phyloP scores from a whole-genome alignment of 2,888 invertebrate genomes.

The Esperia sulphurella region DNA sequence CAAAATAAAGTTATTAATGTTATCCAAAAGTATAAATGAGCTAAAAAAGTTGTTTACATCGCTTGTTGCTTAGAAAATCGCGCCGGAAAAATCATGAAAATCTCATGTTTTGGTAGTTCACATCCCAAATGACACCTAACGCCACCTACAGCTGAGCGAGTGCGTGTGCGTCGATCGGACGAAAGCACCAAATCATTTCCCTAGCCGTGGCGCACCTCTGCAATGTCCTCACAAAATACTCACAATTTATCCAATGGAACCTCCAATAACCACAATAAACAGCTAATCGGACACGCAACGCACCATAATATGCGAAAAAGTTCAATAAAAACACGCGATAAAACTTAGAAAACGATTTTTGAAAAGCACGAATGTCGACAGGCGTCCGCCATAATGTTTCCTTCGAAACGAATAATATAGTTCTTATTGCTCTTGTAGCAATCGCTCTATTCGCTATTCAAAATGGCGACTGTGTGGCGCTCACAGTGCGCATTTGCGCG shows the following conservation, averaged over 20 bases:
- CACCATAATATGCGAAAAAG: conserved; percentile 79
- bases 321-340: conserved; percentile 78
- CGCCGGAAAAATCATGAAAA: conserved; percentile 78
- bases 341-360: conserved; percentile 80
- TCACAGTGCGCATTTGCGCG: conserved; percentile 73
- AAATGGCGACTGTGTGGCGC: conserved; percentile 79
- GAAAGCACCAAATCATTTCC: conserved; percentile 81
- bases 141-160: conserved; percentile 78
- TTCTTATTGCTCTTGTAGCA: conserved; percentile 79
- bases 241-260: conserved; percentile 70
- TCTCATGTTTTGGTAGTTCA: conserved; percentile 69
- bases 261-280: conserved; percentile 75
- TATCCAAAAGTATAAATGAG: conserved; percentile 20
- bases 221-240: conserved; percentile 77
- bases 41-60: conserved; percentile 45
- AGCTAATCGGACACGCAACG: conserved; percentile 69
- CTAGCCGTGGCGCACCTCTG: conserved; percentile 79
- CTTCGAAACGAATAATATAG: conserved; percentile 80
- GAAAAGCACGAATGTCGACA: conserved; percentile 78
- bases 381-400: conserved; percentile 81
- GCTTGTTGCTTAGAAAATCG: conserved; percentile 56
- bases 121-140: conserved; percentile 65
- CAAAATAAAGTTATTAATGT: conserved; percentile 11
- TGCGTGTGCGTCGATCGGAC: conserved; percentile 75
- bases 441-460: conserved; percentile 80